Conservation (phyloP, 2,113 vertebrate genomes). For the Cinclus cinclus region DNA sequence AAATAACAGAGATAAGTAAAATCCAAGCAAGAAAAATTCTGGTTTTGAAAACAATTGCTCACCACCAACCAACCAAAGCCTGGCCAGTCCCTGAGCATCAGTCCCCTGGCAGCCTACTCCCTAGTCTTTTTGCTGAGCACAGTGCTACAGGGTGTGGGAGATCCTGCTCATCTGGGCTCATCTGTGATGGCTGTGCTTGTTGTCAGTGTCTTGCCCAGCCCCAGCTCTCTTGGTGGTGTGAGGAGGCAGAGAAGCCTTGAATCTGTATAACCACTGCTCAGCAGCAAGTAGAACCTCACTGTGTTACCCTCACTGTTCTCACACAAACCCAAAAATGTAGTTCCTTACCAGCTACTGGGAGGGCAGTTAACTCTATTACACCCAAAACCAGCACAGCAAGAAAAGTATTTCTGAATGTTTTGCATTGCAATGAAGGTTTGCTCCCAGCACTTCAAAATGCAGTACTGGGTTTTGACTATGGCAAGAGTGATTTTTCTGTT, state of each 20-base stretch:
- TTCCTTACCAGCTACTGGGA: neutral
- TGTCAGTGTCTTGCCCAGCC: neutral
- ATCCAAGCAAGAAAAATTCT: neutral
- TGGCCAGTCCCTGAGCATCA: neutral
- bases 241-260: neutral
- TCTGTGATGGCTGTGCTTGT: neutral
- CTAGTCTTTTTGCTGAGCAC: neutral
- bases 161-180: neutral
- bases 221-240: accelerated
- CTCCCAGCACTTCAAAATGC: neutral
- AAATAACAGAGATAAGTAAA: neutral
- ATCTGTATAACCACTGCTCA: neutral
- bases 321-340: neutral
- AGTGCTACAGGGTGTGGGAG: accelerated
- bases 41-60: neutral
- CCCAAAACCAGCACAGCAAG: neutral
- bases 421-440: neutral
- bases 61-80: neutral
- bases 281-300: neutral
- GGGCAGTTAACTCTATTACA: neutral
- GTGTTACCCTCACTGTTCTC: neutral
- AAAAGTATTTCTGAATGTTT: neutral
- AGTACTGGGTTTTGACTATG: neutral
- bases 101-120: accelerated
- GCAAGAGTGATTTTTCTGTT: neutral